Conservation (phyloP, 1,140 invertebrate genomes). For the Probaryconus sp. region DNA sequence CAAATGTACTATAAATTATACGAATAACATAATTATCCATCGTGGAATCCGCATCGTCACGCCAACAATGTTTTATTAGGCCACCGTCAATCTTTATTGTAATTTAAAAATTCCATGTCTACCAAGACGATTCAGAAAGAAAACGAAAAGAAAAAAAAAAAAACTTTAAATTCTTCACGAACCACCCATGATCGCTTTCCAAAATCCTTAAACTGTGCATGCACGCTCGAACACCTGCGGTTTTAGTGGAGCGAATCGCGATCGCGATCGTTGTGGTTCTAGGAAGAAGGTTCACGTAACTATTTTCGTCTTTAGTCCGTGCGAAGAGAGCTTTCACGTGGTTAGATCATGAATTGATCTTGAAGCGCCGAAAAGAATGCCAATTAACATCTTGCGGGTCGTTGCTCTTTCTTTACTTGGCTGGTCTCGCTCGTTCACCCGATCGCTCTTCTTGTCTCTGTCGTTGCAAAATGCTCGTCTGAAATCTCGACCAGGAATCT, state of each 20-base stretch:
- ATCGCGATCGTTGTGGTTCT: constrained; percentile 23
- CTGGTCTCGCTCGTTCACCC: constrained; percentile 3
- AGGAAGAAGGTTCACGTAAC: constrained; percentile 22
- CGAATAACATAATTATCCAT: too few species aligned
- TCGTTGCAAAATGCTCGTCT: constrained; percentile 63
- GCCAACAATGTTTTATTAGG: too few species aligned
- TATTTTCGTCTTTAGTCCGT: constrained; percentile 41
- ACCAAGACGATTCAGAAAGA: too few species aligned
- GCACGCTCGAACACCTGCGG: constrained; percentile 17
- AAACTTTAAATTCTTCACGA: too few species aligned
- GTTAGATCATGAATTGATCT: constrained; percentile 58
- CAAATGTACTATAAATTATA: too few species aligned
- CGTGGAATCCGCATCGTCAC: too few species aligned
- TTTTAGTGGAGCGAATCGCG: background rate
- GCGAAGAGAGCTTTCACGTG: constrained; percentile 42
- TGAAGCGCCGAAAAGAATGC: constrained; percentile 59
- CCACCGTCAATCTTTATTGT: too few species aligned
- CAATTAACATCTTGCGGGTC: constrained; percentile 58
- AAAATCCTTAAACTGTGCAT: too few species aligned
- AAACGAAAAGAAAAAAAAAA: too few species aligned
- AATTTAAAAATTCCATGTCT: too few species aligned
- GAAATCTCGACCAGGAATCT: constrained; percentile 63
- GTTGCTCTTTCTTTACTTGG: constrained; percentile 49
- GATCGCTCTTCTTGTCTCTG: constrained; percentile 53
- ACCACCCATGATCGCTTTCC: too few species aligned